Conservation (phyloP, 2,797 vertebrate genomes). For the Ptychadena robeensis region DNA sequence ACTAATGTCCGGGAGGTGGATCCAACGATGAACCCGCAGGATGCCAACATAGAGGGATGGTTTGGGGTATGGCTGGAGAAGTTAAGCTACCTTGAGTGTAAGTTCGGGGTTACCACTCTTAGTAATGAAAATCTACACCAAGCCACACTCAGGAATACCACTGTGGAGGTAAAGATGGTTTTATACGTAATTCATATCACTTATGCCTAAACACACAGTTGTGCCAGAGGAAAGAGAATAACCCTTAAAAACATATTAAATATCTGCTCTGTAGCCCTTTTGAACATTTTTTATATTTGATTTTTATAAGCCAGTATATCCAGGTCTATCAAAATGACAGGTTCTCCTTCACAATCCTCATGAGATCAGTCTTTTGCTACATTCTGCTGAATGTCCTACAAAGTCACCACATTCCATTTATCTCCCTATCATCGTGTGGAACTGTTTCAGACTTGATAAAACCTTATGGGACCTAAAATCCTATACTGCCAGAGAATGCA, state of each 20-base stretch:
- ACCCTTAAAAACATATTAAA: not conserved
- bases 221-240: not conserved
- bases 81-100: no score
- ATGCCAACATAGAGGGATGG: no score
- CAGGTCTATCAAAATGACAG: not conserved
- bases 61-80: no score
- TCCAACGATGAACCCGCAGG: no score
- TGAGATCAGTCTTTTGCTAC: not conserved
- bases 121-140: no score
- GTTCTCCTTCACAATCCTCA: not conserved
- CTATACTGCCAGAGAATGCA: slow-evolving; percentile 19
- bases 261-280: not conserved
- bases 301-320: not conserved
- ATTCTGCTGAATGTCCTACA: slow-evolving; percentile 15
- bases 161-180: no score
- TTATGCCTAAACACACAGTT: not conserved
- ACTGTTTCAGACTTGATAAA: slow-evolving; percentile 5
- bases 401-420: slow-evolving; percentile 28
- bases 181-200: not conserved
- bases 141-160: no score
- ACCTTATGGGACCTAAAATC: slow-evolving; percentile 25
- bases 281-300: not conserved
- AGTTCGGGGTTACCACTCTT: no score
- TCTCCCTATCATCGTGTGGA: slow-evolving; percentile 17
- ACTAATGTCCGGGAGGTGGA: no score